Base-by-base conservation (phyloP, 2,113 vertebrate species). In the Conger conger region DNA sequence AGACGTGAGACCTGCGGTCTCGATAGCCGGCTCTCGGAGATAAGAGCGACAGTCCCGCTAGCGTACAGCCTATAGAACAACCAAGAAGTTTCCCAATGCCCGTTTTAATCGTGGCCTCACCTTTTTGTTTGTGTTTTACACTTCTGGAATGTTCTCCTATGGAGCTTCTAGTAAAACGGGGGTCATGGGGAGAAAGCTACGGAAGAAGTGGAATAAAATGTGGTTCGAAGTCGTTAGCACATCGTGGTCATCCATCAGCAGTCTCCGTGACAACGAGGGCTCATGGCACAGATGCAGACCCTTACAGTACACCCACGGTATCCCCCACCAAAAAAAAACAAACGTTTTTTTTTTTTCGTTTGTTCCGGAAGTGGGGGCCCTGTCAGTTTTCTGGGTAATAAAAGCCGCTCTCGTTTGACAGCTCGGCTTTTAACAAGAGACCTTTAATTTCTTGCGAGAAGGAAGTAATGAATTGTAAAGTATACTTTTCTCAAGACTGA, bases 381-480 rank as follows among this genome's bases (percentile, higher is more conserved):
- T 76, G 30, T 79, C 79, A 82, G 40, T 90, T 88, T 88, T 85
- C 86, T 81, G 85, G 83, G 82, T 87, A 88, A 88, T 88, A 91
- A 91, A 91, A 90, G 84, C 87, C 79, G 86, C 89, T 88, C 83
- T 88, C 87, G 54, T 90, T 88, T 85, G 86, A 88, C 87, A 88
- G 82, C 84, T 85, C 54, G 68, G 63, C 85, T 90, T 91, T 91
- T 89, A 91, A 91, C 90, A 89, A 85, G 86, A 91, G 87, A 87
- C 90, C 87, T 91, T 91, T 88, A 89, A 88, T 89, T 91, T 87
- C 33, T 73, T 87, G 90, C 83, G 79, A 89, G 88, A 87, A 90
- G 89, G 86, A 91, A 89, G 89, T 84, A 88, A 86, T 90, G 89
- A 91, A 90, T 88, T 87, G 89, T 90, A 87, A 90, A 91, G 88